phyloP scores from a whole-genome alignment of 53 echinoderm and acorn worm species.

The Holothuria scabra region DNA sequence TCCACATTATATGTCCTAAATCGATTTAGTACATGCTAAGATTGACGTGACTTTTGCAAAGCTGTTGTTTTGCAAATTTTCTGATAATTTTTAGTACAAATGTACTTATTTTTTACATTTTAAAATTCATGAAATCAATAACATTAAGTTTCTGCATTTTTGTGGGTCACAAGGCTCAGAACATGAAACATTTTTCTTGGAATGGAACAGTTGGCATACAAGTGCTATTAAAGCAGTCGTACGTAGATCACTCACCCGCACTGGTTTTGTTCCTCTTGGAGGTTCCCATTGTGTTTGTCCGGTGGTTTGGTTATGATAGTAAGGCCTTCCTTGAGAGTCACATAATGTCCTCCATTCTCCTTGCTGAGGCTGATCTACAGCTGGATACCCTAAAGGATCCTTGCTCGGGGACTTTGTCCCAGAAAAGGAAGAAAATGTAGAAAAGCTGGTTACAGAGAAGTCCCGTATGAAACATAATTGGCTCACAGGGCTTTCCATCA shows the following conservation, averaged over 20 bases:
- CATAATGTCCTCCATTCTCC: slow-evolving; percentile 63
- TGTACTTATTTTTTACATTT: no score
- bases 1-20: no score
- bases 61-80: no score
- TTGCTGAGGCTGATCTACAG: neutral
- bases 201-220: no score
- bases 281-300: slow-evolving; percentile 71
- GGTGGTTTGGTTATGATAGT: slow-evolving; percentile 62
- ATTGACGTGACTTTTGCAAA: no score
- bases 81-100: no score
- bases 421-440: slow-evolving; percentile 19
- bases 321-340: slow-evolving; percentile 61
- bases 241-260: slow-evolving; percentile 24
- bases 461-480: slow-evolving; percentile 1
- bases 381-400: slow-evolving; percentile 2
- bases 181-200: no score
- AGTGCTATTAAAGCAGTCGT: no score
- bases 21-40: no score
- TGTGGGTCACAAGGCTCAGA: no score
- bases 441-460: slow-evolving; percentile 31
- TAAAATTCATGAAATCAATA: no score
- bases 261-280: slow-evolving; percentile 40
- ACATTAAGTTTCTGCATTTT: no score
- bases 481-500: slow-evolving; percentile 3
- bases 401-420: slow-evolving; percentile 4